Base-by-base conservation (phyloP, 2,888 invertebrate genomes). In the Dryocosmus kuriphilus region DNA sequence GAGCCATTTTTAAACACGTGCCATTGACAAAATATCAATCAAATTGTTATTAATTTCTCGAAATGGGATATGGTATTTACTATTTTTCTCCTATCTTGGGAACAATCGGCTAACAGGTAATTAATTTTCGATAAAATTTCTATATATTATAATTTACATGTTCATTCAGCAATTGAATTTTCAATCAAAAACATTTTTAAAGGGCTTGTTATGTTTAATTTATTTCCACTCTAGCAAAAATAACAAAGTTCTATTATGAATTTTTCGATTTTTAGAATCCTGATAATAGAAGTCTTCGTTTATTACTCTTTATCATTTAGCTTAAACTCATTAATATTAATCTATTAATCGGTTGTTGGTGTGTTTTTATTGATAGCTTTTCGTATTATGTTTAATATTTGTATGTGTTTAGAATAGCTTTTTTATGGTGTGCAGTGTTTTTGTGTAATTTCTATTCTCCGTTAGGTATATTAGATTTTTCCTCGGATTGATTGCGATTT, bases 31-130 rank as follows among this genome's bases (percentile, higher is more conserved):
- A 27, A 41, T n/a, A 7, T 7, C 14, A n/a, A 30, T n/a, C 2
- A 9, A n/a, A 30, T 51, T 51, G 1, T 51, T 2, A n/a, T 3
- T 9, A 27, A 19, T 67, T 46, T n/a, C 27, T 61, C 9, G 46
- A 78, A 46, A 93, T 95, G 94, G 93, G 93, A n/a, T n/a, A 85
- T 93, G 96, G 91, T 97, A 96, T 92, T 93, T 97, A 83, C 87
- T 96, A 65, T 94, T 94, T 86, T 94, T 96, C 88, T 95, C 96
- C 0, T 97, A 97, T 86, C 94, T 97, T 85, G 97, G 97, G n/a
- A n/a, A n/a, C 80, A 95, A 95, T 22, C 90, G n/a, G 92, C 74
- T 97, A n/a, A 97, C 92, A 95, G 96, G 97, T 96, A 92, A 71
- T 77, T 75, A 62, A 30, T 77, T 46, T 32, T n/a, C n/a, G n/a